Percentiles rank a stretch among this genome's conserved stretches.
These are phyloP conservation scores for Branchinecta lynchi DNA, from an alignment of 1,140 invertebrate genomes.

Conservation along the genomic window DNA sequence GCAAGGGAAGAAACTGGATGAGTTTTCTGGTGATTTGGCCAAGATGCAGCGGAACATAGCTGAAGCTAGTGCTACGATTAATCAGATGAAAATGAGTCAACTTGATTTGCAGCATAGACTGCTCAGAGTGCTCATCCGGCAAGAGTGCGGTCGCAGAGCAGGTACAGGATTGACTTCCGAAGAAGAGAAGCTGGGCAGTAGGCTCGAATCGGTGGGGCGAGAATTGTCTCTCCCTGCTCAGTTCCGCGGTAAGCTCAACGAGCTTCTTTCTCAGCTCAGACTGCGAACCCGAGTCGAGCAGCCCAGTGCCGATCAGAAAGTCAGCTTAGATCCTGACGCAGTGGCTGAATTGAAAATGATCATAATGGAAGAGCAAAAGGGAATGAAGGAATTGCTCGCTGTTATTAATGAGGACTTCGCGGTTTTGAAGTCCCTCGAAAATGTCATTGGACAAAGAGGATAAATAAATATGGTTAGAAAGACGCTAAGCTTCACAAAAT, in stretches of 20 bases:
- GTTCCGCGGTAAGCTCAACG: slow-evolving; percentile 77
- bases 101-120: slow-evolving; percentile 58
- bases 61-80: slow-evolving; percentile 49
- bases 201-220: slow-evolving; percentile 65
- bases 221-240: slow-evolving; percentile 79
- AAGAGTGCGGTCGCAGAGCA: slow-evolving; percentile 68
- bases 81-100: slow-evolving; percentile 55
- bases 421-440: neutral
- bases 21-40: slow-evolving; percentile 56
- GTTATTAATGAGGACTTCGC: slow-evolving; percentile 18
- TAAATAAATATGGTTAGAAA: neutral
- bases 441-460: neutral
- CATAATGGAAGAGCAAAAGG: slow-evolving; percentile 14
- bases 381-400: slow-evolving; percentile 16
- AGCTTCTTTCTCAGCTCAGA: slow-evolving; percentile 69
- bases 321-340: slow-evolving; percentile 31
- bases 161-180: slow-evolving; percentile 69
- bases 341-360: neutral
- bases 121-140: slow-evolving; percentile 64
- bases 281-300: slow-evolving; percentile 39
- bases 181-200: slow-evolving; percentile 67
- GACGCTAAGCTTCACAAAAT: too few relatives aligned
- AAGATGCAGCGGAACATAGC: slow-evolving; percentile 54
- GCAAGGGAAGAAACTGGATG: slow-evolving; percentile 53
- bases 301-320: slow-evolving; percentile 39